Evolutionary conservation across 2,113 vertebrate genomes (phyloP).

Genomic region (Larimichthys crocea): DNA sequence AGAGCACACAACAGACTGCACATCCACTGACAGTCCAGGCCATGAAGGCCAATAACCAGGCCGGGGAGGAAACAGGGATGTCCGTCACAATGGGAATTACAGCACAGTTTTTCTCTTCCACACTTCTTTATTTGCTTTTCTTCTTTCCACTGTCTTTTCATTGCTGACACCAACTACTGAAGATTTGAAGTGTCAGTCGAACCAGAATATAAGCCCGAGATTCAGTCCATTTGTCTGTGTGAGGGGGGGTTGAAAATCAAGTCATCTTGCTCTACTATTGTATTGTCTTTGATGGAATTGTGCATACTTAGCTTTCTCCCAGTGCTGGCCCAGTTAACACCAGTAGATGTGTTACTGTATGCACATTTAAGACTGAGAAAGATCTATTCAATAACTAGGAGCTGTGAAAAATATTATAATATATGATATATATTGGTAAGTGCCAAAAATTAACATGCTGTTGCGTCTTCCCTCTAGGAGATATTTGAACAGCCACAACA

Average conservation of each 20-base stretch:
- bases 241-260: neutral
- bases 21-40: constrained; percentile 33
- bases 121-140: constrained; percentile 18
- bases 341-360: neutral
- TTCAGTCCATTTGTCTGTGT: neutral
- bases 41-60: constrained; percentile 11
- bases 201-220: neutral
- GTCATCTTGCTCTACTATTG: neutral
- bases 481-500: too few species aligned
- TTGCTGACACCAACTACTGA: neutral
- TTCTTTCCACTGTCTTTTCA: constrained; percentile 1
- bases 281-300: neutral
- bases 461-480: too few species aligned
- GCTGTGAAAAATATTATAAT: too few species aligned
- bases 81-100: constrained; percentile 24
- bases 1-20: constrained; percentile 25
- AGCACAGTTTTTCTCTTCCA: neutral
- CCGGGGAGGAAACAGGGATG: constrained; percentile 3
- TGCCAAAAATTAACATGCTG: too few species aligned
- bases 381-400: too few species aligned
- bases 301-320: neutral
- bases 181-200: neutral
- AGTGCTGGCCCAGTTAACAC: neutral
- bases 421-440: too few species aligned
- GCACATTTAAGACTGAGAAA: neutral